Evolutionary conservation across 2,888 invertebrate genomes (phyloP).

Genomic region (Drosophila gaucha): DNA sequence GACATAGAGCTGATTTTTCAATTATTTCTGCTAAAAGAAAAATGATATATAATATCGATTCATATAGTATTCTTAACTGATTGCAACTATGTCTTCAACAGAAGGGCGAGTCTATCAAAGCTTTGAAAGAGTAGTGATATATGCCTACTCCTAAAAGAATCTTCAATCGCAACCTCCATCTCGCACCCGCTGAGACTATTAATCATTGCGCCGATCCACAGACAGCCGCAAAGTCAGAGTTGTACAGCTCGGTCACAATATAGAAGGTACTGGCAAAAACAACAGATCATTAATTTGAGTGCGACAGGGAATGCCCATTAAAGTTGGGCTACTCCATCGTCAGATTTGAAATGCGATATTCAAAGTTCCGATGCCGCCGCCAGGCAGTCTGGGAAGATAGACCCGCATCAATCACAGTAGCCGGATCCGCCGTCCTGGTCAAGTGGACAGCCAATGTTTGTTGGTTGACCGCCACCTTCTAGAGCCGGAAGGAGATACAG

Average conservation of each 20-base stretch:
- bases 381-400: conserved; percentile 42
- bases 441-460: conserved; percentile 68
- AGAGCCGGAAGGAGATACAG: conserved; percentile 59
- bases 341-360: conserved; percentile 65
- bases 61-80: too few relatives aligned
- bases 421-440: conserved; percentile 46
- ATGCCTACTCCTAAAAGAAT: too few relatives aligned
- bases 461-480: conserved; percentile 69
- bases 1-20: too few relatives aligned
- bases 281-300: conserved; percentile 59
- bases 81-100: too few relatives aligned
- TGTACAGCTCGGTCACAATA: conserved; percentile 42
- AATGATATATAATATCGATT: too few relatives aligned
- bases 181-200: conserved; percentile 4
- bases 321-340: conserved; percentile 28
- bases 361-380: conserved; percentile 69
- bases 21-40: too few relatives aligned
- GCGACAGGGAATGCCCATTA: conserved; percentile 2
- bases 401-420: conserved; percentile 39
- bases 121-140: too few relatives aligned
- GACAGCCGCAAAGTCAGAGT: conserved; percentile 8
- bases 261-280: conserved; percentile 19
- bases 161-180: too few relatives aligned
- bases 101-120: too few relatives aligned
- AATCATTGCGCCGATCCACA: conserved; percentile 41